A percentile compares a stretch with the other conserved stretches of the same genome.
These are phyloP conservation scores for Steinernema feltiae DNA, from an alignment of 1,140 invertebrate genomes.

Conservation along the genomic window DNA sequence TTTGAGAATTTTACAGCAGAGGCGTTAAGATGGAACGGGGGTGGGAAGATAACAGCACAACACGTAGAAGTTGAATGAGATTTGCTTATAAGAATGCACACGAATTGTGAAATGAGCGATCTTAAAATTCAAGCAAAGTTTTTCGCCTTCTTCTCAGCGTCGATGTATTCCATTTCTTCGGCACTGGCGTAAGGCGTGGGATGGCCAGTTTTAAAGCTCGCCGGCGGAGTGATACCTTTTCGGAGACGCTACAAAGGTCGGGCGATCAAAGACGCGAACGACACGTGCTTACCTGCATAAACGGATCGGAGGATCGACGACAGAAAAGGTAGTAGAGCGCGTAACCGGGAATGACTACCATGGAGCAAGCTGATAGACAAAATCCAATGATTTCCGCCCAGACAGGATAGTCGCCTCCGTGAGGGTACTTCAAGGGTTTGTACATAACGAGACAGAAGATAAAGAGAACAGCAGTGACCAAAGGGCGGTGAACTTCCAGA, in stretches of 20 bases:
- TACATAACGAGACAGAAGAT: constrained; percentile 38
- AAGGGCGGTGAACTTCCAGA: constrained; percentile 70
- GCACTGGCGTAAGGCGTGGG: background rate
- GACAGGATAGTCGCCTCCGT: constrained; percentile 24
- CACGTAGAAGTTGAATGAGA: constrained; percentile 11
- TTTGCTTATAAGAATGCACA: background rate
- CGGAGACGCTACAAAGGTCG: constrained; percentile 20
- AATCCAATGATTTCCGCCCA: constrained; percentile 39
- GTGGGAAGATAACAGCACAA: background rate
- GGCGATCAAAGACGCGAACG: background rate
- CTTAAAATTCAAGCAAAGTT: background rate
- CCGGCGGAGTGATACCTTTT: constrained; percentile 25
- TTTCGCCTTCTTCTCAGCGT: constrained; percentile 8
- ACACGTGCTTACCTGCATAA: background rate
- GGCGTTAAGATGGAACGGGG: no score
- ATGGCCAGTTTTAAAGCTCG: background rate
- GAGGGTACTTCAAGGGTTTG: constrained; percentile 33
- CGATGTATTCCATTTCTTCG: constrained; percentile 27
- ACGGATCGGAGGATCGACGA: constrained; percentile 15
- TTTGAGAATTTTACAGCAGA: no score
- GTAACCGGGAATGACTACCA: constrained; percentile 37
- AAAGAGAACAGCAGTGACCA: constrained; percentile 27
- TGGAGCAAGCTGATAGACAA: constrained; percentile 36
- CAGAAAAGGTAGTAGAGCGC: constrained; percentile 37
- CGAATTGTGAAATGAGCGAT: no score